Base-by-base conservation (phyloP, 2,888 invertebrate species). In the Ferrisia virgata region DNA sequence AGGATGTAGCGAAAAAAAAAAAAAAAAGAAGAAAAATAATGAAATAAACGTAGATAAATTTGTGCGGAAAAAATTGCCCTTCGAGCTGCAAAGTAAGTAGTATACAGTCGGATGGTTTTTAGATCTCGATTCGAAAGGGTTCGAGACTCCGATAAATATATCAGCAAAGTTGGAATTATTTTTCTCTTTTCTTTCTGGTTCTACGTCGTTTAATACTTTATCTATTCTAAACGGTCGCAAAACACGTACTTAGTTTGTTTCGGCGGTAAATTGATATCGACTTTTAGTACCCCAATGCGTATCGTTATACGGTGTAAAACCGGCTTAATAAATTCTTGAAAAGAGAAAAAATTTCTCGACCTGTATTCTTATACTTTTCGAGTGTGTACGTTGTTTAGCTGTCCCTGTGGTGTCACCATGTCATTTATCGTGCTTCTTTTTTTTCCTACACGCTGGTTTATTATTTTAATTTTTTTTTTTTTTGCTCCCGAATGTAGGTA, bases 201-300 rank as follows among this genome's bases (percentile, higher is more conserved):
- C 53, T 53, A 18, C 22, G 22, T 22, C 64, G 64, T 28, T 64
- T 64, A 64, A 64, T 64, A 64, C 28, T 28, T 64, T 64, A 64
- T 64, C 64, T 53, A 53, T 53, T 53, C 53, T 64, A 64, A 64
- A 64, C 28, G 64, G 64, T 64, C 64, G 64, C 64, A 64, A 25
- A 64, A 64, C 64, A 64, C 64, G 64, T 64, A n/a, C n/a, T n/a
- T n/a, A 64, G 28, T 31, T 53, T 31, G 64, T 64, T 53, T 64
- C 64, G 64, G 4, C 15, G 15, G 64, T 28, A 28, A 64, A 64
- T 64, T 64, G 64, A 64, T 64, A 64, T 64, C 28, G 64, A 64
- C 64, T 31, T 64, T 64, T 64, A 64, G 64, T 64, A 28, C 64
- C 64, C 64, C 64, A 6, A 64, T 28, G 64, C 64, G 64, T 64